These are phyloP conservation scores for Tribolium castaneum DNA, from an alignment of 1,140 invertebrate genomes.

Conservation along the genomic window DNA sequence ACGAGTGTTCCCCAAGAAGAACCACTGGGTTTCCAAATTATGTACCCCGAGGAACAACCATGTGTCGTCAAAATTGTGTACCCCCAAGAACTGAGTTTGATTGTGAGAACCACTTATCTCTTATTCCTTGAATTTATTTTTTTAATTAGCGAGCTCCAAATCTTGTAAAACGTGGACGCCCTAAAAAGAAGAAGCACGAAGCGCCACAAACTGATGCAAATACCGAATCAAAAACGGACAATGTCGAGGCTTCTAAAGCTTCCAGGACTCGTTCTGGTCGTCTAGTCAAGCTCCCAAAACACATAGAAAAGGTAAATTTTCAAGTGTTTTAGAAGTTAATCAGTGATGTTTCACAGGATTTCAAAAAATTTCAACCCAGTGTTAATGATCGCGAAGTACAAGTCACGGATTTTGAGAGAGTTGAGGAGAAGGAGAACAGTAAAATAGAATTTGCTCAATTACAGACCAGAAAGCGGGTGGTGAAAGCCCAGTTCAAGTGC, in stretches of 20 bases:
- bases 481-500: conserved; percentile 69
- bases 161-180: conserved; percentile 51
- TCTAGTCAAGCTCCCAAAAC: conserved; percentile 57
- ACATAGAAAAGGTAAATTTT: conserved; percentile 56
- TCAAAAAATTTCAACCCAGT: conserved; percentile 56
- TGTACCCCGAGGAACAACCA: not conserved
- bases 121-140: not conserved
- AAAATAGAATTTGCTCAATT: conserved; percentile 40
- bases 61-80: conserved; percentile 52
- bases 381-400: conserved; percentile 49
- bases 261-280: conserved; percentile 58
- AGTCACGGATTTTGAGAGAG: conserved; percentile 54
- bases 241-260: conserved; percentile 42
- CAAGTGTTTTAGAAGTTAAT: not conserved
- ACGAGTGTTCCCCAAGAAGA: not conserved
- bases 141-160: conserved; percentile 44
- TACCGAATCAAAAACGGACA: conserved; percentile 8
- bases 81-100: conserved; percentile 57
- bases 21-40: not conserved
- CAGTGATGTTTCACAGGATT: conserved; percentile 52
- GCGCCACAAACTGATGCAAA: conserved; percentile 19
- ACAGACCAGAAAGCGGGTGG: conserved; percentile 64
- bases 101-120: conserved; percentile 45
- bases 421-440: conserved; percentile 40
- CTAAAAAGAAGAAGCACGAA: conserved; percentile 49